Evolutionary conservation across 2,888 invertebrate genomes (phyloP), one percentile per base, ranked within the genome.

Genomic region (Polyommatus icarus): DNA sequence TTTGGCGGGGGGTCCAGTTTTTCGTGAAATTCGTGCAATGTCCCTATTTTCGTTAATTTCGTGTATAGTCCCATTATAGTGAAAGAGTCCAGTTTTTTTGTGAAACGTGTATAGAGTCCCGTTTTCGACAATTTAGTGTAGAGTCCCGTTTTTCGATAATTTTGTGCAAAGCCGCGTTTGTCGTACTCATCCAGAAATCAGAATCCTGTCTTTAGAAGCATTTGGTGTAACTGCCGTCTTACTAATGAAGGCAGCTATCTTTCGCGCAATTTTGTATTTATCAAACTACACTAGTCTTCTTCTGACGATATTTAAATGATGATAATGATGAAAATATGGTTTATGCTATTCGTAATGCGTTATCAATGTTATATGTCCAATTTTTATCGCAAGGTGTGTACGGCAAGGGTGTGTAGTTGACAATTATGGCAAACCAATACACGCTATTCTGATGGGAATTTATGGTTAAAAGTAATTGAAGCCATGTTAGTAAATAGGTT

Each of bases 361-460:
- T 61, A 12, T 24, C 61, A 24, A 24, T 61, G 61, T 61, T 61
- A 4, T 12, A 12, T 67, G 3, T 59, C 10, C 8, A 20, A 2
- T 59, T 59, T 7, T 59, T 20, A 20, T 59, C 8, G 20, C 20
- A 29, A 67, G 24, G 24, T 67, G 29, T 12, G 59, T 20, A 8
- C n/a, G 2, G 3, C 20, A 59, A 67, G 12, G 61, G 61, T 59
- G 20, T 40, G 10, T 40, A 46, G 20, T 20, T 59, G n/a, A n/a
- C 20, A 24, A 59, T 12, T 46, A 59, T 59, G 20, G 3, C 59
- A 59, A 59, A 59, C 59, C 20, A n/a, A 59, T 59, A 59, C 59
- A 59, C 59, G 59, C 59, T 59, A 67, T 67, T 67, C 61, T 24
- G 20, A 24, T 67, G 61, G 61, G 61, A 67, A 15, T 67, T 67